Percentiles rank a stretch among this genome's conserved stretches.
These are phyloP conservation scores for Acridotheres tristis DNA, from an alignment of 2,797 vertebrate species.

Conservation along the genomic window DNA sequence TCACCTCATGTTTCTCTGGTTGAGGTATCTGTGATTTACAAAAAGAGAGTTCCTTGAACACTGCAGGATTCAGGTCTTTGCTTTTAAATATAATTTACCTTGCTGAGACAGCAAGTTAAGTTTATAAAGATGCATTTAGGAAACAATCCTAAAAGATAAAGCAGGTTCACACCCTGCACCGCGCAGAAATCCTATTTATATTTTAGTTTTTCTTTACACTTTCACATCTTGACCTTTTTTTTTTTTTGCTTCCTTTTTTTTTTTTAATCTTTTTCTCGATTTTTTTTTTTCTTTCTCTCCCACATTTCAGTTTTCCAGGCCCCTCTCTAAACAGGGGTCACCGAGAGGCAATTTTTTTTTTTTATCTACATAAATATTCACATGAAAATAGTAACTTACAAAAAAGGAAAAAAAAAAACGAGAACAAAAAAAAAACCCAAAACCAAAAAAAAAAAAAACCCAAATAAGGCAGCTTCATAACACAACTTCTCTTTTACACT, in stretches of 20 bases:
- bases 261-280: neutral
- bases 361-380: constrained; percentile 87
- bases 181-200: constrained; percentile 78
- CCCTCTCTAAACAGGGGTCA: constrained; percentile 65
- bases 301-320: constrained; percentile 70
- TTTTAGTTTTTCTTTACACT: constrained; percentile 73
- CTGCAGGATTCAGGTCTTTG: constrained; percentile 74
- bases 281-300: constrained; percentile 54
- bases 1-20: constrained; percentile 71
- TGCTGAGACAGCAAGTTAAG: constrained; percentile 80
- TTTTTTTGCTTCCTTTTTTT: constrained; percentile 37
- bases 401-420: constrained; percentile 68
- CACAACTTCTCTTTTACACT: constrained; percentile 83
- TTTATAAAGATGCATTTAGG: constrained; percentile 84
- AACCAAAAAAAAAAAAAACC: neutral
- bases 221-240: constrained; percentile 74
- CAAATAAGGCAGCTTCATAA: constrained; percentile 86
- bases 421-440: neutral
- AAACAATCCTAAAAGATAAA: constrained; percentile 85
- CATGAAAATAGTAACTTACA: constrained; percentile 85
- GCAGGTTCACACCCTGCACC: constrained; percentile 78
- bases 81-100: constrained; percentile 82
- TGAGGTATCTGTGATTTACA: constrained; percentile 81
- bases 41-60: constrained; percentile 80
- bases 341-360: constrained; percentile 76